Evolutionary conservation across 1,140 invertebrate species (phyloP).

Genomic region (Coboldia fuscipes): DNA sequence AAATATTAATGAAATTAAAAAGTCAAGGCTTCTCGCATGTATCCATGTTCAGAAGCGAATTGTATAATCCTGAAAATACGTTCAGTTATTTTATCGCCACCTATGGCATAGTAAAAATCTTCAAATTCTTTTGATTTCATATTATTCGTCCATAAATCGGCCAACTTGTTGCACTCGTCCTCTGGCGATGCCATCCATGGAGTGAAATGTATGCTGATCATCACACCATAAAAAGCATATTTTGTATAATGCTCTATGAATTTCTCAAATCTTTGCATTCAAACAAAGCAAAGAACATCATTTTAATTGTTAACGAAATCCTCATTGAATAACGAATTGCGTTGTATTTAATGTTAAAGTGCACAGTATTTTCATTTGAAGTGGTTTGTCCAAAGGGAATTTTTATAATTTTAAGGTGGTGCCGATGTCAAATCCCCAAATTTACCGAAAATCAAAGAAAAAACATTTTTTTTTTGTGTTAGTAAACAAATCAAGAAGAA

Average conservation of each 20-base stretch:
- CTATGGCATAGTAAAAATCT: slow-evolving; percentile 10
- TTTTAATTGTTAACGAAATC: too few species aligned
- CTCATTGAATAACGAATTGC: too few species aligned
- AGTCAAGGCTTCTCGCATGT: too few species aligned
- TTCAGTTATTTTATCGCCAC: slow-evolving; percentile 12
- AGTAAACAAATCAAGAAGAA: too few species aligned
- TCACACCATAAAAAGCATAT: slow-evolving; percentile 15
- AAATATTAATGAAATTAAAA: too few species aligned
- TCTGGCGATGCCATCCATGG: slow-evolving; percentile 13
- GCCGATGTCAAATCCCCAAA: too few species aligned
- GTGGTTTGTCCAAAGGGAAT: too few species aligned
- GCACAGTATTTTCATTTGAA: background rate
- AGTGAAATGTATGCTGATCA: slow-evolving; percentile 16
- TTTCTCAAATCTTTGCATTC: slow-evolving; percentile 9
- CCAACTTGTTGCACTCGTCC: slow-evolving; percentile 10
- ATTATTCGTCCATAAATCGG: slow-evolving; percentile 13
- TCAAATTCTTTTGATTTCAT: slow-evolving; percentile 12
- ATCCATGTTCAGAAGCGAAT: slow-evolving; percentile 14
- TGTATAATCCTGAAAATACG: slow-evolving; percentile 10
- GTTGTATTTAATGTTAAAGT: background rate
- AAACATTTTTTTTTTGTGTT: too few species aligned
- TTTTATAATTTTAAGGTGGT: too few species aligned
- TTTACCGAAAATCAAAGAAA: too few species aligned
- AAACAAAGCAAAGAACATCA: slow-evolving; percentile 1
- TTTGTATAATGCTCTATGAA: slow-evolving; percentile 13